Base-by-base conservation (phyloP, 2,797 vertebrate species). In the Gallirallus australis region DNA sequence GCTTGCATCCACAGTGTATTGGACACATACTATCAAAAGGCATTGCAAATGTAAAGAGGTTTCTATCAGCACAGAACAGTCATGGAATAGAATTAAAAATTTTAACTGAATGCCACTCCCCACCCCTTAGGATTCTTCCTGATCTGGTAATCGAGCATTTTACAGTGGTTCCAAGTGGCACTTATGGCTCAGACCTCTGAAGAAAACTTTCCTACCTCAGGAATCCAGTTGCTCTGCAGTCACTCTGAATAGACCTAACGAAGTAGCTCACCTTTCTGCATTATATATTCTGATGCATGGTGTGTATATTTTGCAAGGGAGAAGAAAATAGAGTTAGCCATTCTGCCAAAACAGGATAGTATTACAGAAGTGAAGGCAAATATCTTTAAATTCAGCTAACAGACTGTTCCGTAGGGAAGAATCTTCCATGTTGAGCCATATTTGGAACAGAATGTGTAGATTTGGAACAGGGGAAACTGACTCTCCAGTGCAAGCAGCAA, bases 191-290 rank as follows among this genome's bases (percentile, higher is more conserved):
- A 86, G 87, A 88, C 71, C 76, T 93, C 96, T 90, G 78, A 94
- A 94, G 92, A 90, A 94, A 86, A 40, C 95, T 94, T 69, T 96
- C 96, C 96, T 96, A 94, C 94, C 93, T 96, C 96, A 68, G 85
- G 86, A 94, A 84, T 93, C 96, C 95, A 93, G 95, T 87, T 88
- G 93, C 42, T 96, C 91, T 95, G 95, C 82, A 92, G 95, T 93
- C 95, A 96, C 88, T 95, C 94, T 93, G 91, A 82, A 95, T 57
- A 95, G 93, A 96, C 82, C 94, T 95, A 96, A 92, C 7, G 94
- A 92, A 96, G 95, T 57, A 93, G 93, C 92, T 97, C 96, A 87
- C 91, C 93, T 96, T 96, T 96, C 95, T 94, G 90, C 94, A 92
- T 93, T 88, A 88, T 63, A 80, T 86, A 93, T 66, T 92, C 92